Conservation (phyloP, 2,113 vertebrate genomes). For the Romanogobio albipinnatus region DNA sequence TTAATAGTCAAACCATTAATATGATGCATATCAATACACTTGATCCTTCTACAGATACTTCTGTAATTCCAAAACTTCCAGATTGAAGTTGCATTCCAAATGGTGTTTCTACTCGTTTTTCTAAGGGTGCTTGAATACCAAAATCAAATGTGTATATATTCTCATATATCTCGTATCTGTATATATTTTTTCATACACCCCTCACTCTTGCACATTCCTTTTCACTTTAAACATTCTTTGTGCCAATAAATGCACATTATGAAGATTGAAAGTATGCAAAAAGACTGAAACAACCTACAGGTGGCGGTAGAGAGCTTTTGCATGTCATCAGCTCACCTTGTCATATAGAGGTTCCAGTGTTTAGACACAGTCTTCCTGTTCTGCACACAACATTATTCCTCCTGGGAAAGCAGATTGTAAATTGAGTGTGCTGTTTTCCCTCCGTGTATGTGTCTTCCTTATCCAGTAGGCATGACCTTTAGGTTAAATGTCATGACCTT, state of each 20-base stretch:
- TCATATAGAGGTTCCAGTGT: neutral
- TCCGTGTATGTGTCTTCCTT: neutral
- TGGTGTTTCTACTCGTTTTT: neutral
- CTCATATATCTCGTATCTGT: no score
- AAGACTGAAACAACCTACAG: neutral
- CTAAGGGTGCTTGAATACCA: neutral
- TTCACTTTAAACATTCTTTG: neutral
- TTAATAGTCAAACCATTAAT: neutral
- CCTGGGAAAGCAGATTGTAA: neutral
- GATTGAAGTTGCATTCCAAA: slow-evolving; percentile 7
- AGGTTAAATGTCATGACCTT: neutral
- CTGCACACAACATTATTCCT: neutral
- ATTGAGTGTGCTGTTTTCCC: neutral
- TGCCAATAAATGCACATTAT: neutral
- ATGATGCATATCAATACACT: neutral
- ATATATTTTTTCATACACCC: neutral
- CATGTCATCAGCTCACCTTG: neutral
- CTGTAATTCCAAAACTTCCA: neutral
- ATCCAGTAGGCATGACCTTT: neutral
- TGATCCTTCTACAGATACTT: neutral
- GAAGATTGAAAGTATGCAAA: neutral
- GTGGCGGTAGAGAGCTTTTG: neutral
- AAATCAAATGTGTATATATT: neutral
- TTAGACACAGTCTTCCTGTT: slow-evolving; percentile 6
- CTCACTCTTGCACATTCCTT: neutral